Evolutionary conservation across 2,888 invertebrate species (phyloP).

Genomic region (Epinotia bilunana): DNA sequence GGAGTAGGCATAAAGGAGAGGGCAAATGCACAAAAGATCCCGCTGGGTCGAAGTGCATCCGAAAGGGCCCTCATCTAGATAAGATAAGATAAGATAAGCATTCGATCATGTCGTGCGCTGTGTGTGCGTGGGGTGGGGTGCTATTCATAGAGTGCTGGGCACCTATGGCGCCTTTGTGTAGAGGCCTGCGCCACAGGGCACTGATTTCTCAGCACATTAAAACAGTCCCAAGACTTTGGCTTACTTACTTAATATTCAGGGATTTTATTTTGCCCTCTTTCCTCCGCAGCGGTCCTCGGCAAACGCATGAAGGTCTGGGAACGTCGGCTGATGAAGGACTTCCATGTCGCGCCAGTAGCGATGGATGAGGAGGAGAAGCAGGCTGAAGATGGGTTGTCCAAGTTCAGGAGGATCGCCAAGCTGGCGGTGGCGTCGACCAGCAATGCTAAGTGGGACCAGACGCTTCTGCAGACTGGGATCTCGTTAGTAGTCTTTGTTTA

Average conservation of each 20-base stretch:
- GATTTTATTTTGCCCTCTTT: neutral
- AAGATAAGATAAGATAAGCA: no score
- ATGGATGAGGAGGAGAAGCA: slow-evolving; percentile 83
- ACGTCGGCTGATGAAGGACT: slow-evolving; percentile 94
- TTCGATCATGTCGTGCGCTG: no score
- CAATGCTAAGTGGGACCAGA: slow-evolving; percentile 90
- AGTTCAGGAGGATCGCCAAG: slow-evolving; percentile 90
- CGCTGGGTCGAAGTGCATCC: no score
- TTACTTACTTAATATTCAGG: neutral
- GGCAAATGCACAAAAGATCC: no score
- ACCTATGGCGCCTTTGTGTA: no score
- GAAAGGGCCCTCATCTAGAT: no score
- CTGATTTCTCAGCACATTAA: no score
- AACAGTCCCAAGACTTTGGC: no score
- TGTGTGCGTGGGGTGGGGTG: no score
- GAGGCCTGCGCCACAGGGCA: no score
- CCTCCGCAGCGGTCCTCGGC: slow-evolving; percentile 86
- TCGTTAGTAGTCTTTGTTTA: slow-evolving; percentile 72
- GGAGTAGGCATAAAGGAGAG: no score
- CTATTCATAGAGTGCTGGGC: no score
- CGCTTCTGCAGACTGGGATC: slow-evolving; percentile 85
- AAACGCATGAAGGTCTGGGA: slow-evolving; percentile 94
- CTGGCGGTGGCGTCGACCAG: slow-evolving; percentile 88
- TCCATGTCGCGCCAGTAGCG: slow-evolving; percentile 91
- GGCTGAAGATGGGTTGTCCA: slow-evolving; percentile 85